Conservation (phyloP, 2,888 invertebrate genomes). For the Platypus cylindrus region DNA sequence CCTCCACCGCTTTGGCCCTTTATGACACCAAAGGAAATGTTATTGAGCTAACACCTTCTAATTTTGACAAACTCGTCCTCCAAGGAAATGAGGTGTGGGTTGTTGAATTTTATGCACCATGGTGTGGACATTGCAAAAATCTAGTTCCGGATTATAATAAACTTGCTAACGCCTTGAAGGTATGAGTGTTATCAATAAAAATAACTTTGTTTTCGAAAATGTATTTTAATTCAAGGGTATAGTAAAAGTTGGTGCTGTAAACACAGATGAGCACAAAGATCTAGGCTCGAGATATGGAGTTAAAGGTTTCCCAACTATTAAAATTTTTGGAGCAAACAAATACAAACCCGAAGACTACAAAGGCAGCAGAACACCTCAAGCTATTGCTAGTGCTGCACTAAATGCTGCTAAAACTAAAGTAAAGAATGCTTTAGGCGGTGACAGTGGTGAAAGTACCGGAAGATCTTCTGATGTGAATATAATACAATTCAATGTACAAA, state of each 20-base stretch:
- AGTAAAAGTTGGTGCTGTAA: slow-evolving; percentile 86
- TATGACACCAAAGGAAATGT: slow-evolving; percentile 66
- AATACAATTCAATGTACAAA: slow-evolving; percentile 1
- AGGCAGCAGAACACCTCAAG: slow-evolving; percentile 75
- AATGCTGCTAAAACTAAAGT: slow-evolving; percentile 65
- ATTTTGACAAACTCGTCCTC: slow-evolving; percentile 75
- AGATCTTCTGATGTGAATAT: slow-evolving; percentile 19
- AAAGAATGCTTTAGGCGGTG: slow-evolving; percentile 54
- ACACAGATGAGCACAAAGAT: slow-evolving; percentile 80
- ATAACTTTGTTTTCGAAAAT: background rate
- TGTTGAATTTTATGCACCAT: slow-evolving; percentile 93
- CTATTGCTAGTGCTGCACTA: slow-evolving; percentile 74
- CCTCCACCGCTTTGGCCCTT: slow-evolving; percentile 36
- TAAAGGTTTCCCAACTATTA: slow-evolving; percentile 89
- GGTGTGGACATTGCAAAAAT: slow-evolving; percentile 88
- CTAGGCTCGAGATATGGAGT: slow-evolving; percentile 71
- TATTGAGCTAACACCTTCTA: slow-evolving; percentile 70
- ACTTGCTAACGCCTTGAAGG: slow-evolving; percentile 84
- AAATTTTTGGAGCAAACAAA: slow-evolving; percentile 82
- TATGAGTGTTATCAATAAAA: slow-evolving; percentile 27
- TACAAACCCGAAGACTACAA: slow-evolving; percentile 71
- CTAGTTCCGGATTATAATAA: slow-evolving; percentile 90
- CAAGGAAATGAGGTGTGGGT: slow-evolving; percentile 84
- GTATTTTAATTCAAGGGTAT: slow-evolving; percentile 54
- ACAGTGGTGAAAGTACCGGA: slow-evolving; percentile 33